Evolutionary conservation across 92 coral and sea anemone genomes (phyloP).

Genomic region (Scolanthus callimorphus): DNA sequence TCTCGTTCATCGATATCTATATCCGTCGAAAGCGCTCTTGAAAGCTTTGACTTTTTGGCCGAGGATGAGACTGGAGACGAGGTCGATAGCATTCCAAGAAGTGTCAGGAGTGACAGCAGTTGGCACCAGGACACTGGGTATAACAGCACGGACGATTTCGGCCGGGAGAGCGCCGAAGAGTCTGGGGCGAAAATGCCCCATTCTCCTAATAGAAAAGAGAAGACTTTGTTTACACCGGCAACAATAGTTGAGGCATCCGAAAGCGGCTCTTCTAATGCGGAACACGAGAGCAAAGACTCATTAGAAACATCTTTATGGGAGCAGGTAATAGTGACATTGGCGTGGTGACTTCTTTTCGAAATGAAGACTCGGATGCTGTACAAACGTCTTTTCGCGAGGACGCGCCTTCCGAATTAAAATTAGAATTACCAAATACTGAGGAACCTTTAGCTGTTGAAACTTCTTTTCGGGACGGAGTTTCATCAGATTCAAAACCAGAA

Average conservation of each 20-base stretch:
- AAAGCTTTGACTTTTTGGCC: slow-evolving; percentile 92
- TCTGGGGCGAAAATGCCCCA: slow-evolving; percentile 14
- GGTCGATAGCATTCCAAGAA: slow-evolving; percentile 64
- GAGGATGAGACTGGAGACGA: slow-evolving; percentile 76
- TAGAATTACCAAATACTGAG: too few relatives aligned
- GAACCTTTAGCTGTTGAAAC: too few relatives aligned
- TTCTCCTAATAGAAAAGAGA: slow-evolving; percentile 14
- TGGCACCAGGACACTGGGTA: slow-evolving; percentile 95
- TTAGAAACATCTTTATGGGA: not conserved
- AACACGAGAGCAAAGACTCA: not conserved
- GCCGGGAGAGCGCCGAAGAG: slow-evolving; percentile 44
- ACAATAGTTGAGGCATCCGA: slow-evolving; percentile 32
- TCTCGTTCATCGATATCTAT: slow-evolving; percentile 76
- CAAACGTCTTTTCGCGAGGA: not conserved
- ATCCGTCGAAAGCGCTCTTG: slow-evolving; percentile 95
- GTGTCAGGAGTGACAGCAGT: slow-evolving; percentile 71
- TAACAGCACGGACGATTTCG: slow-evolving; percentile 83
- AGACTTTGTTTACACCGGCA: slow-evolving; percentile 20
- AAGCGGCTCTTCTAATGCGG: slow-evolving; percentile 20
- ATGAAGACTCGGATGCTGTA: not conserved
- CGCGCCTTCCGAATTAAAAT: too few relatives aligned
- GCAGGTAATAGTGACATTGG: too few relatives aligned
- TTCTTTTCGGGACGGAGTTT: too few relatives aligned
- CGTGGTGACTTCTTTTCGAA: not conserved
- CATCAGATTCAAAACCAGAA: too few relatives aligned